These are phyloP conservation scores for Auanema freiburgensis DNA, from an alignment of 2,888 invertebrate genomes.

Conservation along the genomic window DNA sequence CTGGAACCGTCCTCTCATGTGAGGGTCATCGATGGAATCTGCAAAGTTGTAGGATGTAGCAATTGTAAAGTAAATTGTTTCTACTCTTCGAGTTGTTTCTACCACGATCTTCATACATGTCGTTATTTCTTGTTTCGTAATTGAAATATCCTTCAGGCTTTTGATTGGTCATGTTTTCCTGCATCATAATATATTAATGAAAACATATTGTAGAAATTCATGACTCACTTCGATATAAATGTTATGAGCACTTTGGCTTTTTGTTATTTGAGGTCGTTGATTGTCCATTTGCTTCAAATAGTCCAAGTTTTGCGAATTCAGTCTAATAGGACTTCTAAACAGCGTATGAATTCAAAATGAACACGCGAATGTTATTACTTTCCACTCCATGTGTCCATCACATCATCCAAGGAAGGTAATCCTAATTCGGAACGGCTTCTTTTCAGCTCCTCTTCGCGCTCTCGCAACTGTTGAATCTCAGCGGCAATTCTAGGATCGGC, in stretches of 20 bases:
- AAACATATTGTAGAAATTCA: background rate
- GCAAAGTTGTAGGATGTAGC: background rate
- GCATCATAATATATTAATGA: too few species aligned
- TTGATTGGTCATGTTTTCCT: background rate
- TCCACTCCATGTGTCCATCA: slow-evolving; percentile 28
- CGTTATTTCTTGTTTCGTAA: slow-evolving; percentile 7
- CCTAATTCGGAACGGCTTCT: slow-evolving; percentile 55
- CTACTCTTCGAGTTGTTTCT: background rate
- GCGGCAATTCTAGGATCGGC: slow-evolving; percentile 49
- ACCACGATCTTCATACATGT: background rate
- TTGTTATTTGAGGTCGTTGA: slow-evolving; percentile 21
- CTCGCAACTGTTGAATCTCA: slow-evolving; percentile 68
- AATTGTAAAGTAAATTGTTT: slow-evolving; percentile 4
- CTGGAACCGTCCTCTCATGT: background rate
- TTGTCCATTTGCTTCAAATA: slow-evolving; percentile 16
- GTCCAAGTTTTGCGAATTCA: slow-evolving; percentile 10
- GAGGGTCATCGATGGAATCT: too few species aligned
- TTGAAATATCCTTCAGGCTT: slow-evolving; percentile 3
- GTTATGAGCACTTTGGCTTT: slow-evolving; percentile 36
- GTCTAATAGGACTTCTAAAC: background rate
- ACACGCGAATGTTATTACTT: slow-evolving; percentile 13
- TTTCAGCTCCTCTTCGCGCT: slow-evolving; percentile 69
- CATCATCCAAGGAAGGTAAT: slow-evolving; percentile 36
- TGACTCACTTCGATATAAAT: slow-evolving; percentile 18
- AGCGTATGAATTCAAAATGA: slow-evolving; percentile 5